Evolutionary conservation across 2,888 invertebrate genomes (phyloP).

Genomic region (Ommatoiulus sabulosus): DNA sequence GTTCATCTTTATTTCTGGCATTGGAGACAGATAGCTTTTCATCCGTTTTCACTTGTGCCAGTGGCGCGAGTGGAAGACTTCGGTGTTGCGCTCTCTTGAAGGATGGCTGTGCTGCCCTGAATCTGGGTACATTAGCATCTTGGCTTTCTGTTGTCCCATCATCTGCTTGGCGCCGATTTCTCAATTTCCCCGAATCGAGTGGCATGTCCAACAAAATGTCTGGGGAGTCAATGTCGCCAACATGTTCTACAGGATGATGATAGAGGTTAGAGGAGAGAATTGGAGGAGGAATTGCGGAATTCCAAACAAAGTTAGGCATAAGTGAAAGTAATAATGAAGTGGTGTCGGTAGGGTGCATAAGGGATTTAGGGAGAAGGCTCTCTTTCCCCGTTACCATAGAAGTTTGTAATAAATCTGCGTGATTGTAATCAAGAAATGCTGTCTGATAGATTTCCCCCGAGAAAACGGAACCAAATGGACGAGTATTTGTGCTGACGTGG

Average conservation of each 20-base stretch:
- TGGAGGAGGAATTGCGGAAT: background rate
- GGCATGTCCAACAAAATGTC: background rate
- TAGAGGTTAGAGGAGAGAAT: constrained; percentile 52
- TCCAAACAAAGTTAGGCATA: constrained; percentile 22
- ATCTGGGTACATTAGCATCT: constrained; percentile 41
- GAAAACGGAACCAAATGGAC: constrained; percentile 60
- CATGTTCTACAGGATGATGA: constrained; percentile 52
- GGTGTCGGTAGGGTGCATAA: constrained; percentile 34
- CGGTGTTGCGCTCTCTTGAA: constrained; percentile 27
- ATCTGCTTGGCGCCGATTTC: constrained; percentile 52
- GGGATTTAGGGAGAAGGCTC: background rate
- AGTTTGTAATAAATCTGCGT: constrained; percentile 32
- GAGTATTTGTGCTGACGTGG: constrained; percentile 47
- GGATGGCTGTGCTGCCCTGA: constrained; percentile 47
- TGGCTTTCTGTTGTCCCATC: constrained; percentile 34
- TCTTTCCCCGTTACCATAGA: background rate
- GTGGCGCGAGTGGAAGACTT: background rate
- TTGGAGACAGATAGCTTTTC: background rate
- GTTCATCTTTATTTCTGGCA: background rate
- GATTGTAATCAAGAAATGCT: constrained; percentile 53
- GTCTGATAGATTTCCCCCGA: constrained; percentile 62
- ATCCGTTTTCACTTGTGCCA: constrained; percentile 16
- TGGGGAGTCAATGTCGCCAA: constrained; percentile 21
- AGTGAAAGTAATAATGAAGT: constrained; percentile 29
- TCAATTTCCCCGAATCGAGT: background rate